Evolutionary conservation across 2,113 vertebrate genomes (phyloP), one percentile per base, ranked within the genome.

Genomic region (Percopsis transmontana): DNA sequence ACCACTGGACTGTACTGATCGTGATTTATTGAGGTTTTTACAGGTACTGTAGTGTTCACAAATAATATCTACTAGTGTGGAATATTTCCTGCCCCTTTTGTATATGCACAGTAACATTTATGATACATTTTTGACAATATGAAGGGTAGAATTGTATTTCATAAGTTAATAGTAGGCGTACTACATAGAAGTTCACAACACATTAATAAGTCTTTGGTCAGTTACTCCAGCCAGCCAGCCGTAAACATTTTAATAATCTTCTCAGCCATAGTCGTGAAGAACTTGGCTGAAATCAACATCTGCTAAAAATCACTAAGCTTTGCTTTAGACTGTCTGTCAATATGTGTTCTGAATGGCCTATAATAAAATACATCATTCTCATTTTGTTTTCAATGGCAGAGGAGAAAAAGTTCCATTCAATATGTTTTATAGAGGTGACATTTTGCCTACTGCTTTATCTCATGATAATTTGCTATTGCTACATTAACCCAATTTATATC

Each of bases 181-280:
- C n/a, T n/a, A n/a, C n/a, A n/a, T n/a, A n/a, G n/a, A n/a, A n/a
- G n/a, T n/a, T n/a, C n/a, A n/a, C n/a, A n/a, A n/a, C n/a, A n/a
- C n/a, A n/a, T n/a, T n/a, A 33, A 33, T 33, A 1, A 1, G 8
- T 33, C 27, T 33, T 33, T 33, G 27, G 27, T 33, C 11, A 39
- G 7, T 40, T 41, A 42, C 57, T 72, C 41, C 55, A 77, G 72
- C 50, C 66, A 70, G 48, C 27, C 5, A 18, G 40, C 0, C 2
- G 50, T 77, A 75, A 72, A 60, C 24, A 66, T 62, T 70, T 61
- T 4, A 33, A 1, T 7, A 4, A 77, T 74, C 70, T 77, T 64
- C 50, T 48, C 18, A 63, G 47, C 75, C 68, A 67, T 65, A 58
- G 69, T 73, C 58, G 61, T 66, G 62, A 74, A 79, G 57, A 16